Percentiles rank a stretch among this genome's conserved stretches.
These are phyloP conservation scores for Lepus townsendii DNA, from an alignment of 2,797 vertebrate genomes.

Conservation along the genomic window DNA sequence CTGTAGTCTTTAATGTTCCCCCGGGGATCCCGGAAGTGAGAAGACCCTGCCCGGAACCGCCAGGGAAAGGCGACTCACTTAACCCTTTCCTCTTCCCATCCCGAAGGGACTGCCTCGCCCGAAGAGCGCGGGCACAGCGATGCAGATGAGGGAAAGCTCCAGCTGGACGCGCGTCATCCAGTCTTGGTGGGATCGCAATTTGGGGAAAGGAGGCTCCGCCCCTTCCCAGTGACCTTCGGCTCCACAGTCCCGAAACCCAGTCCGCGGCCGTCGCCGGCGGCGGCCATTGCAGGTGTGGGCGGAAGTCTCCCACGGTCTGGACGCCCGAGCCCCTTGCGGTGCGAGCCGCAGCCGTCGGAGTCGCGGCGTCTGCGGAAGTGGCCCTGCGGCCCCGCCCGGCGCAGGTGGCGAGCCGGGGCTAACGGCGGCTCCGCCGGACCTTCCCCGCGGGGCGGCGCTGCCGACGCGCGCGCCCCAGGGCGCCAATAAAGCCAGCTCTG, in stretches of 20 bases:
- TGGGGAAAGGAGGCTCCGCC: conserved; percentile 73
- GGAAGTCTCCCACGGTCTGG: conserved; percentile 60
- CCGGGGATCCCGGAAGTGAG: background rate
- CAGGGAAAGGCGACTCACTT: background rate
- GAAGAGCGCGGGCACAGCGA: conserved; percentile 82
- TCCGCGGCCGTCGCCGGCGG: background rate
- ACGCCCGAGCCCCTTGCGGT: conserved; percentile 41
- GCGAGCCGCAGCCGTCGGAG: background rate
- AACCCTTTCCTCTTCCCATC: background rate
- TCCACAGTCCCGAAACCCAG: background rate
- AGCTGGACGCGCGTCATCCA: conserved; percentile 82
- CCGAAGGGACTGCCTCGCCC: conserved; percentile 85
- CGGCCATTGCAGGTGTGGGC: conserved; percentile 77
- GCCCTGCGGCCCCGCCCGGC: background rate
- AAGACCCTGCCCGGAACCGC: background rate
- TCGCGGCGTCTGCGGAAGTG: background rate
- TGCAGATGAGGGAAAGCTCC: conserved; percentile 78
- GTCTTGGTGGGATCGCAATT: conserved; percentile 81
- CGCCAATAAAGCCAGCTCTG: conserved; percentile 75
- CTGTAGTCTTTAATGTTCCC: background rate
- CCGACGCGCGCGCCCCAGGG: background rate
- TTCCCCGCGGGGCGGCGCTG: background rate
- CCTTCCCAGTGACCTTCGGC: conserved; percentile 75
- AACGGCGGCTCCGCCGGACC: background rate
- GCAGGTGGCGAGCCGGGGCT: background rate